Conservation (phyloP, 2,113 vertebrate species). For the Tachuris rubrigastra region DNA sequence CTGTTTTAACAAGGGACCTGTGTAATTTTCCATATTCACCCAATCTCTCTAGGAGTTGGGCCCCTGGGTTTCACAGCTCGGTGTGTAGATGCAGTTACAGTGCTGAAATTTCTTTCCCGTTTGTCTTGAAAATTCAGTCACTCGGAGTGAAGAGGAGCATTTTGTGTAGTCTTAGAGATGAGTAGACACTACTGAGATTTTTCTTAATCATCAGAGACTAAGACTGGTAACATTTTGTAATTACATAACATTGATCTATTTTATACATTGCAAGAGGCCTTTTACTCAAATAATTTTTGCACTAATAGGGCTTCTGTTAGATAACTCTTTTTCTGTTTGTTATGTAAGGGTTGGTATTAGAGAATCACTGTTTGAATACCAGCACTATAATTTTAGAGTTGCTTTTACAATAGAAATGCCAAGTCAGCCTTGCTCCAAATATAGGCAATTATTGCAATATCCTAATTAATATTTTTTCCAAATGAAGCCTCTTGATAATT, state of each 20-base stretch:
- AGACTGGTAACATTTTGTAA: conserved; percentile 10
- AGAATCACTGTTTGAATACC: conserved; percentile 33
- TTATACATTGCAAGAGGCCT: conserved; percentile 17
- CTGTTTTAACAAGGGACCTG: neutral
- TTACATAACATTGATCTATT: conserved; percentile 48
- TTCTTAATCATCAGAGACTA: conserved; percentile 19
- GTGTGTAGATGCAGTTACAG: neutral
- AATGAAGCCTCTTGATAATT: neutral
- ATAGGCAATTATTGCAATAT: conserved; percentile 22
- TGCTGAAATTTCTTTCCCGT: neutral
- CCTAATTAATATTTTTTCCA: neutral
- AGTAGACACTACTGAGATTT: conserved; percentile 8
- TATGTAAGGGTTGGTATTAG: conserved; percentile 37
- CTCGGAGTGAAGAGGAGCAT: neutral
- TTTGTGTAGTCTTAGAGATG: neutral
- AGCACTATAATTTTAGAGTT: conserved; percentile 47
- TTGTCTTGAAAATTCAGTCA: neutral
- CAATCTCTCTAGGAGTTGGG: neutral
- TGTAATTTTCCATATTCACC: neutral
- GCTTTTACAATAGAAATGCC: conserved; percentile 27
- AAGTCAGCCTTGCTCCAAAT: conserved; percentile 12
- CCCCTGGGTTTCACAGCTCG: neutral
- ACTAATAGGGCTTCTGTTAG: conserved; percentile 51
- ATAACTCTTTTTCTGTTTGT: conserved; percentile 55
- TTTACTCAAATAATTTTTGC: conserved; percentile 32